These are phyloP conservation scores for Lasioglossum pauxillum DNA, from an alignment of 2,888 invertebrate species.

Conservation along the genomic window DNA sequence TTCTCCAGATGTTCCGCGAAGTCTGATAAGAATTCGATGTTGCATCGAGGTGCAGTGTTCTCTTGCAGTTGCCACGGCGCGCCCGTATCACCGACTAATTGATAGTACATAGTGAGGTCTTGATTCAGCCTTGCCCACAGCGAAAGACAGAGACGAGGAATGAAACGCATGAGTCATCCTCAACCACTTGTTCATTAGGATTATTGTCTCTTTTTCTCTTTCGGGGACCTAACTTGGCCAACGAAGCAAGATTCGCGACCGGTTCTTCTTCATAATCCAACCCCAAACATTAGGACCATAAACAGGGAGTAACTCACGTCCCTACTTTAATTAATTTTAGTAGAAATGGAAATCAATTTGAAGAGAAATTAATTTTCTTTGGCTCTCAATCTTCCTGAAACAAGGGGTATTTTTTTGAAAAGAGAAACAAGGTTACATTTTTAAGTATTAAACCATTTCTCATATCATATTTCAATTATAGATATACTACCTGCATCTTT, in stretches of 20 bases:
- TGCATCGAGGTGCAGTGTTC: neutral
- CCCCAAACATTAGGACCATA: neutral
- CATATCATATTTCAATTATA: no score
- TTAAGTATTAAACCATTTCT: no score
- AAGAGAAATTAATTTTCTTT: no score
- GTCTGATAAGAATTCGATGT: neutral
- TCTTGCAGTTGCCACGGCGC: neutral
- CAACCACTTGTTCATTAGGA: neutral
- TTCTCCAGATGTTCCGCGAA: neutral
- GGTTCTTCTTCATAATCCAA: neutral
- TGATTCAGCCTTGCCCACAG: slow-evolving; percentile 6
- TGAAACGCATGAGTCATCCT: neutral
- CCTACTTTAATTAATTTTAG: neutral
- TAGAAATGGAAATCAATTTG: neutral
- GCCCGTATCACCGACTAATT: neutral
- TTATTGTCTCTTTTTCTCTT: neutral
- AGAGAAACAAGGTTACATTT: no score
- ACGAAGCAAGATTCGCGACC: neutral
- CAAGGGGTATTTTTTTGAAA: no score
- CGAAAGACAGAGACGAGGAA: neutral
- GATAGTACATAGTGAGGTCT: neutral
- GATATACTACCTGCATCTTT: no score
- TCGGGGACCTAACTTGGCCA: neutral
- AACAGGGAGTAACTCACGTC: neutral
- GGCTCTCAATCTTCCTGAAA: no score